Conservation (phyloP, 2,797 vertebrate genomes). For the Cirrhinus molitorella region DNA sequence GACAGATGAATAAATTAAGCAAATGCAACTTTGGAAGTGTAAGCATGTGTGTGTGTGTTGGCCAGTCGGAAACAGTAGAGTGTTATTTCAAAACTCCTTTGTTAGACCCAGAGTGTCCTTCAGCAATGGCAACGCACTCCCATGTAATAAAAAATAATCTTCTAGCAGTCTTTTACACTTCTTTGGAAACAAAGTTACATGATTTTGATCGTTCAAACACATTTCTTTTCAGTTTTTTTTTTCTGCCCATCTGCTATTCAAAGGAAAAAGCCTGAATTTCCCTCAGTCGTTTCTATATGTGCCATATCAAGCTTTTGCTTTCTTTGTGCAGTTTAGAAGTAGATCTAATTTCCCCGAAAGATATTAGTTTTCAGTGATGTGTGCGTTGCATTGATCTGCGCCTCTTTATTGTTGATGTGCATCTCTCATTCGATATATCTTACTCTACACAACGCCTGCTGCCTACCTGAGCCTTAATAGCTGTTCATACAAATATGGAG, state of each 20-base stretch:
- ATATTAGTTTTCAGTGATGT: conserved; percentile 64
- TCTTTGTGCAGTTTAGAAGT: conserved; percentile 38
- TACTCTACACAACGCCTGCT: conserved; percentile 61
- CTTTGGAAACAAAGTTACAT: conserved; percentile 11
- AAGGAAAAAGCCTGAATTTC: conserved; percentile 17
- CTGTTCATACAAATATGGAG: not conserved
- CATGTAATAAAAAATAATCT: conserved; percentile 27
- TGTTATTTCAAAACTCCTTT: conserved; percentile 48
- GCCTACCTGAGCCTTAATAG: conserved; percentile 35
- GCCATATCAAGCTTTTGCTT: conserved; percentile 30
- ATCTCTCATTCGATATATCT: conserved; percentile 79
- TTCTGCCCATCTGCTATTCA: conserved; percentile 23
- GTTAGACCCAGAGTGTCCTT: conserved; percentile 54
- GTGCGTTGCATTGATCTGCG: conserved; percentile 78
- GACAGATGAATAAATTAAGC: conserved; percentile 58
- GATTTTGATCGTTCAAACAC: conserved; percentile 1
- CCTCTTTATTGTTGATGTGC: conserved; percentile 81
- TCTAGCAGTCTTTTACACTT: conserved; percentile 19
- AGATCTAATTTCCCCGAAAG: conserved; percentile 45
- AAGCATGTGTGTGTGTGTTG: not conserved
- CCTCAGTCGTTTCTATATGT: conserved; percentile 17
- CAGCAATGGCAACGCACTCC: conserved; percentile 34
- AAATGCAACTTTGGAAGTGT: conserved; percentile 51
- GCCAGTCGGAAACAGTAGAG: conserved; percentile 2
- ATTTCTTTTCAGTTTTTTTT: not conserved